Conservation (phyloP, 2,888 invertebrate genomes). For the Xanthorhoe designata region DNA sequence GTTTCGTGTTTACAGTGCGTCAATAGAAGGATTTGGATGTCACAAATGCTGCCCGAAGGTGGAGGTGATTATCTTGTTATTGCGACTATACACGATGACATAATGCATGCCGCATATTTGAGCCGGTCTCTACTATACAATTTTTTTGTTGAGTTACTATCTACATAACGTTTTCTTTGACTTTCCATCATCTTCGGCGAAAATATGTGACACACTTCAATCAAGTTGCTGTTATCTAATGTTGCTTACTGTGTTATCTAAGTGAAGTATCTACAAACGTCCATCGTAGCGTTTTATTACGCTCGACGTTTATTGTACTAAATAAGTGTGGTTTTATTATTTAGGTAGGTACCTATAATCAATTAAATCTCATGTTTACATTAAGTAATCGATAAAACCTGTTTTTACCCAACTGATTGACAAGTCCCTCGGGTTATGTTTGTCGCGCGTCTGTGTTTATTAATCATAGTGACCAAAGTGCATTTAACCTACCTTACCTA, state of each 20-base stretch:
- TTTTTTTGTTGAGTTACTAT: too few species aligned
- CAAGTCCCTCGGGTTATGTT: too few species aligned
- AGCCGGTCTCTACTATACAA: neutral
- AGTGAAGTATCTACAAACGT: conserved; percentile 6
- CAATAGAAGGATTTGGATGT: conserved; percentile 72
- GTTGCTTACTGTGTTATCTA: conserved; percentile 19
- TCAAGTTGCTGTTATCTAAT: neutral
- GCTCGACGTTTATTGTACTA: neutral
- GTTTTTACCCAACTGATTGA: too few species aligned
- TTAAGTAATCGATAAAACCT: too few species aligned
- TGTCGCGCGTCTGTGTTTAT: too few species aligned
- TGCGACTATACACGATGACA: conserved; percentile 21
- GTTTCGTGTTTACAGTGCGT: conserved; percentile 54
- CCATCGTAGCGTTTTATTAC: conserved; percentile 15
- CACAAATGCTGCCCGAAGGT: conserved; percentile 80
- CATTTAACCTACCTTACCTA: neutral
- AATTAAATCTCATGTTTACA: too few species aligned
- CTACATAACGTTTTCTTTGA: neutral
- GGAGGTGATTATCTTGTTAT: conserved; percentile 70
- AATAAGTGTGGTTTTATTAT: neutral
- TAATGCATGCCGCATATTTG: conserved; percentile 20
- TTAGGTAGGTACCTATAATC: neutral
- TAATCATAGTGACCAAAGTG: too few species aligned
- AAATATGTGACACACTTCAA: conserved; percentile 2
- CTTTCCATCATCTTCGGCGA: neutral